Evolutionary conservation across 2,113 vertebrate genomes (phyloP).

Genomic region (Balaenoptera acutorostrata): DNA sequence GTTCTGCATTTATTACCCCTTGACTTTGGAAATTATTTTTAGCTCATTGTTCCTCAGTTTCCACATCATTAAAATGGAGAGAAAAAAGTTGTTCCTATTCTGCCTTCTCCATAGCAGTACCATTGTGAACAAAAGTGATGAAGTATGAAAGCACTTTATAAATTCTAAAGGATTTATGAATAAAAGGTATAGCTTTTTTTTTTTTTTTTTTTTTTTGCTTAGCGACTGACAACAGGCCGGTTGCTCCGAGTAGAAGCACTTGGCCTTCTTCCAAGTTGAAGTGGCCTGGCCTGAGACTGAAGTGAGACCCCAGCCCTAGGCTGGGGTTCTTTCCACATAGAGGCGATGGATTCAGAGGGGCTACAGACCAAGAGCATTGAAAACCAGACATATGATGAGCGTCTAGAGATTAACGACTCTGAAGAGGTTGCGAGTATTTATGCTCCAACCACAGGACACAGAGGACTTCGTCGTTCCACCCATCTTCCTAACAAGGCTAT

Average conservation of each 20-base stretch:
- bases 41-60: background rate
- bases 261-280: too few relatives aligned
- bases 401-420: conserved; percentile 87
- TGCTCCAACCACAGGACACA: conserved; percentile 77
- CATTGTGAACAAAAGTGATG: background rate
- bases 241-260: too few relatives aligned
- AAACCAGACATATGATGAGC: conserved; percentile 93
- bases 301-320: too few relatives aligned
- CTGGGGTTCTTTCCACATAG: too few relatives aligned
- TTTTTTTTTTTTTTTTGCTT: too few relatives aligned
- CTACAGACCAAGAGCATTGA: conserved; percentile 79
- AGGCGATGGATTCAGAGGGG: too few relatives aligned
- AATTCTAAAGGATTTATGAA: background rate
- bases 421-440: conserved; percentile 84
- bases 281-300: too few relatives aligned
- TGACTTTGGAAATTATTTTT: background rate
- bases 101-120: background rate
- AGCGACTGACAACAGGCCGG: too few relatives aligned
- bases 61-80: background rate
- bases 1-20: background rate
- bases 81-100: background rate
- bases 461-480: conserved; percentile 46
- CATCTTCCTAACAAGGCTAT: too few relatives aligned
- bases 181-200: background rate
- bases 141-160: background rate